phyloP scores from a whole-genome alignment of 2,888 invertebrate genomes.

The Drosophila fulvimacula region DNA sequence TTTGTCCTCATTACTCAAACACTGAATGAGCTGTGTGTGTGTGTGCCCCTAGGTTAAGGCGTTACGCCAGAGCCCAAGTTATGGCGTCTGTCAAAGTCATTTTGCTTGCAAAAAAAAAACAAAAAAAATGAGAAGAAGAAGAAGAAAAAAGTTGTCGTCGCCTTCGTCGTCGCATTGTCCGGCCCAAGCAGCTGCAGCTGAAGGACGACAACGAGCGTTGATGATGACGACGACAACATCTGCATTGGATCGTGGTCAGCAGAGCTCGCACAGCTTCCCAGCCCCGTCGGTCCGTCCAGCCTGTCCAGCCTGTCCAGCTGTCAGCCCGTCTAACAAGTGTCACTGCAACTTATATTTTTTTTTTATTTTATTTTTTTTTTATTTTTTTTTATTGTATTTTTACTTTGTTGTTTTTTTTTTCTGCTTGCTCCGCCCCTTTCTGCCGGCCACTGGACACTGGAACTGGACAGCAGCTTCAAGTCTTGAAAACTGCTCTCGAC shows the following conservation, averaged over 20 bases:
- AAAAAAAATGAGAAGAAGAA: too few relatives aligned
- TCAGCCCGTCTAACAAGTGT: constrained; percentile 80
- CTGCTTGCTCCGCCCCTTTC: constrained; percentile 20
- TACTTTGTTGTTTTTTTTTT: constrained; percentile 32
- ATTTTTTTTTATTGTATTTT: constrained; percentile 4
- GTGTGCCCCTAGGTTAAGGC: constrained; percentile 73
- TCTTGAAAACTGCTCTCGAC: constrained; percentile 13
- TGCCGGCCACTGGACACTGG: constrained; percentile 51
- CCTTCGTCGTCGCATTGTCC: constrained; percentile 62
- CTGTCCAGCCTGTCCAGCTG: constrained; percentile 68
- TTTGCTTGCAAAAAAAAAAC: constrained; percentile 52
- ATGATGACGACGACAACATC: constrained; percentile 74
- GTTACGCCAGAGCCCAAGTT: constrained; percentile 74
- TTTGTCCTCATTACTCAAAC: constrained; percentile 77
- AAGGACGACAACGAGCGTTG: constrained; percentile 69
- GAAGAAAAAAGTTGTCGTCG: constrained; percentile 62
- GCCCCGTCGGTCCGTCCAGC: constrained; percentile 1
- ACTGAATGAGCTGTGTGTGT: constrained; percentile 32
- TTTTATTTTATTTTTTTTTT: constrained; percentile 42
- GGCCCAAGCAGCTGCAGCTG: constrained; percentile 61
- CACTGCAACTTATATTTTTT: constrained; percentile 70
- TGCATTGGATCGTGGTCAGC: constrained; percentile 71
- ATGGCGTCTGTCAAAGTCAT: constrained; percentile 80
- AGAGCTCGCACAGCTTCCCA: constrained; percentile 37
- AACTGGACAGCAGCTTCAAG: constrained; percentile 44